phyloP scores from a whole-genome alignment of 2,888 invertebrate species.

The Eupithecia insigniata region DNA sequence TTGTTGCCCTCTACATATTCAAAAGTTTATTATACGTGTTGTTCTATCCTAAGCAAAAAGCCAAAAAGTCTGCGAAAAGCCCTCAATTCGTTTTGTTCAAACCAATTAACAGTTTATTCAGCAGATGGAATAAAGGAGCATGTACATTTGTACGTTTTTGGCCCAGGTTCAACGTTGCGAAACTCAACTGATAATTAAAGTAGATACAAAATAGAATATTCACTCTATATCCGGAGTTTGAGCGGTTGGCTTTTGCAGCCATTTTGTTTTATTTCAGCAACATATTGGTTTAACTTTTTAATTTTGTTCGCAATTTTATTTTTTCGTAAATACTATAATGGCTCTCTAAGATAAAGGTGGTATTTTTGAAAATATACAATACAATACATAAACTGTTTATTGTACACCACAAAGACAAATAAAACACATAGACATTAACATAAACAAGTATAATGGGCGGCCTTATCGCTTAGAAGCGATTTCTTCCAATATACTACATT shows the following conservation, averaged over 20 bases:
- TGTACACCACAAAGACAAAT: too few relatives aligned
- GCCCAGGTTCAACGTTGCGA: constrained; percentile 59
- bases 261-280: constrained; percentile 59
- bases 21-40: not conserved
- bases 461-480: too few relatives aligned
- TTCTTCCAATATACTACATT: too few relatives aligned
- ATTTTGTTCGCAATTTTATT: not conserved
- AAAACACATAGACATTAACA: too few relatives aligned
- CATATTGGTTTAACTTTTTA: constrained; percentile 40
- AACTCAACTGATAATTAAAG: constrained; percentile 76
- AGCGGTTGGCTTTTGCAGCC: constrained; percentile 51
- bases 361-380: not conserved
- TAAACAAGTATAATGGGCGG: too few relatives aligned
- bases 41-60: not conserved
- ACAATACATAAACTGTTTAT: too few relatives aligned
- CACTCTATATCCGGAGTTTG: constrained; percentile 69
- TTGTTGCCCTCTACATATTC: not conserved
- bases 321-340: not conserved
- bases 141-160: constrained; percentile 32
- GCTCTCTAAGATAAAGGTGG: not conserved
- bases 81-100: constrained; percentile 22
- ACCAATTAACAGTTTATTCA: constrained; percentile 33
- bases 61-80: not conserved
- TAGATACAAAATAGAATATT: constrained; percentile 79
- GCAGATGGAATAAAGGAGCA: constrained; percentile 34